A percentile compares a stretch with the other conserved stretches of the same genome.
These are phyloP conservation scores for Acronicta leporina DNA, from an alignment of 2,888 invertebrate species.

Conservation along the genomic window DNA sequence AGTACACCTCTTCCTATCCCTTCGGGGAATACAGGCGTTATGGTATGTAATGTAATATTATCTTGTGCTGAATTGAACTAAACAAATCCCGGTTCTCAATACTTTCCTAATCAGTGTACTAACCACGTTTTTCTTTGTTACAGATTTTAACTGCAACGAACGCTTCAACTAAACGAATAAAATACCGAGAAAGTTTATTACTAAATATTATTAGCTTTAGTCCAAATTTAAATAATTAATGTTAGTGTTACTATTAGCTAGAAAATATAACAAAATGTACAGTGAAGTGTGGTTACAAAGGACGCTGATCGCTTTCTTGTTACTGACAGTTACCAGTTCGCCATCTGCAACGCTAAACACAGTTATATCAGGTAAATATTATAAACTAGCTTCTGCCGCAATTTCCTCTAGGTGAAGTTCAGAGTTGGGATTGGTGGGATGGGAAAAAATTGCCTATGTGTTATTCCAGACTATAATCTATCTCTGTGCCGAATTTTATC, in stretches of 20 bases:
- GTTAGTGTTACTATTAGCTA: constrained; percentile 68
- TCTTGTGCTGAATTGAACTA: too few species aligned
- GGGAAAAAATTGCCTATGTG: too few species aligned
- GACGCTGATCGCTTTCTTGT: constrained; percentile 73
- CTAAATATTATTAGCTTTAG: constrained; percentile 47
- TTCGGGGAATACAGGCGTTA: too few species aligned
- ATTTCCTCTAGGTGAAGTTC: too few species aligned
- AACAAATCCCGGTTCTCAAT: too few species aligned
- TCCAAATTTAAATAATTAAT: constrained; percentile 57
- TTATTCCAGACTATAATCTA: too few species aligned
- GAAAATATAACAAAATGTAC: constrained; percentile 79
- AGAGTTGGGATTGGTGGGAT: too few species aligned
- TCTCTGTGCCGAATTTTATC: too few species aligned
- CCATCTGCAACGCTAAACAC: constrained; percentile 80
- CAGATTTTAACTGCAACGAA: constrained; percentile 72
- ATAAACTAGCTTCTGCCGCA: too few species aligned
- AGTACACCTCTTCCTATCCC: too few species aligned
- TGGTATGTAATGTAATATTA: too few species aligned
- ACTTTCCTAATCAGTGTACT: too few species aligned
- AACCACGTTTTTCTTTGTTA: constrained; percentile 64
- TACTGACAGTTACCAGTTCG: constrained; percentile 75
- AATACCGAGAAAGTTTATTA: constrained; percentile 54
- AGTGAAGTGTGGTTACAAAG: constrained; percentile 71
- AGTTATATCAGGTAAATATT: constrained; percentile 73
- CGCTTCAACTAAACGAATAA: constrained; percentile 53